phyloP scores from a whole-genome alignment of 2,888 invertebrate species.

The Zygogramma bicolorata region DNA sequence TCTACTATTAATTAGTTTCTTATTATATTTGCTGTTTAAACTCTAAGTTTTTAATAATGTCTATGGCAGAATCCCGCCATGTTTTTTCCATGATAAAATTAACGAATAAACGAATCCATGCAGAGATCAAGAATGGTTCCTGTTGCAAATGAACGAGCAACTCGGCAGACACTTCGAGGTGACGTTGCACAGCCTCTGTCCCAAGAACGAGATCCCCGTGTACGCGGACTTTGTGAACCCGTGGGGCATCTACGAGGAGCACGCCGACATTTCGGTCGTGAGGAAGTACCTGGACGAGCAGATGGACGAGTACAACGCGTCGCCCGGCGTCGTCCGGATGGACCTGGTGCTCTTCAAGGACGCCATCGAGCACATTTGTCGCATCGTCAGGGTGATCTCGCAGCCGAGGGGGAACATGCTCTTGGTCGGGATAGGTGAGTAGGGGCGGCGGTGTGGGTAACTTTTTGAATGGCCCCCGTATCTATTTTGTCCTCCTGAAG shows the following conservation, averaged over 20 bases:
- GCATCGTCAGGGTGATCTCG: slow-evolving; percentile 85
- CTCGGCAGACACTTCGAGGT: slow-evolving; percentile 84
- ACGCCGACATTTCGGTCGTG: slow-evolving; percentile 72
- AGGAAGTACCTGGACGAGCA: slow-evolving; percentile 70
- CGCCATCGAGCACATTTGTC: slow-evolving; percentile 87
- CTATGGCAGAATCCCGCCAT: too few relatives aligned
- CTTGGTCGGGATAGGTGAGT: slow-evolving; percentile 30
- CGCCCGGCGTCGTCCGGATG: slow-evolving; percentile 82
- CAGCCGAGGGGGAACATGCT: slow-evolving; percentile 87
- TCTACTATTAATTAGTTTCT: too few relatives aligned
- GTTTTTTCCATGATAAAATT: too few relatives aligned
- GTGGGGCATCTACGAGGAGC: slow-evolving; percentile 78
- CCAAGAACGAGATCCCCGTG: slow-evolving; percentile 76
- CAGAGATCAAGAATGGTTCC: slow-evolving; percentile 84
- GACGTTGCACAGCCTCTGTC: slow-evolving; percentile 83
- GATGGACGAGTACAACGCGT: slow-evolving; percentile 84
- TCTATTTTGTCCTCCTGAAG: too few relatives aligned
- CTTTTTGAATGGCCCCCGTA: too few relatives aligned
- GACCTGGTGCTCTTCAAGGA: slow-evolving; percentile 88
- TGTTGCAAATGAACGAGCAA: slow-evolving; percentile 77
- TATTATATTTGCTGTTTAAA: too few relatives aligned
- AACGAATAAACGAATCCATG: slow-evolving; percentile 18
- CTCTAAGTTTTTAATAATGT: too few relatives aligned
- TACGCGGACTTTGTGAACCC: slow-evolving; percentile 87
- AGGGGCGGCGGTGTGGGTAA: too few relatives aligned